Base-by-base conservation (phyloP, 2,113 vertebrate genomes). In the Corapipo altera region DNA sequence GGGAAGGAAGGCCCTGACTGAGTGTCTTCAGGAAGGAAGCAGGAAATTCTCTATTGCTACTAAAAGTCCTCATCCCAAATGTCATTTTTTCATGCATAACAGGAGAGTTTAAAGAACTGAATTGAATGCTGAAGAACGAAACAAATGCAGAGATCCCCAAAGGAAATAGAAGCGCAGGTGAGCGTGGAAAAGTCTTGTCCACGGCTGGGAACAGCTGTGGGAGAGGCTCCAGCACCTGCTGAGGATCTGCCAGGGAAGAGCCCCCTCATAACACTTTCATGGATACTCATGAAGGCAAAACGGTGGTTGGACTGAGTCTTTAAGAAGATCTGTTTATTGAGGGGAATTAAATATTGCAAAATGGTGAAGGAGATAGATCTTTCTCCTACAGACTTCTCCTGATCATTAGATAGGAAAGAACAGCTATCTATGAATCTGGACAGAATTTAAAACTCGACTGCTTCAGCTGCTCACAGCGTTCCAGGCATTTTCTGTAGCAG, bases 231-330 rank as follows among this genome's bases (percentile, higher is more conserved):
- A 11, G 62, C n/a, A 15, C 1, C 0, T 3, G 24, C 0, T 11
- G 48, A 46, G 43, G 30, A 19, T 30, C 11, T 12, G 23, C 41
- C 0, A 0, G 33, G 72, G 15, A 39, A 28, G 10, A 8, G 5
- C 8, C 70, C 54, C 37, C 8, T 33, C 6, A 1, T 0, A 6
- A 27, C 3, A 2, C 20, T 41, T 18, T 15, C 13, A 6, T 6
- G 13, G 37, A 3, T 23, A 1, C 27, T 67, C 0, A 0, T 8
- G 8, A 69, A 28, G 24, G 41, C 24, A 43, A 61, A 35, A 51
- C 3, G 1, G 3, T 8, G 17, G 5, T 17, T 37, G 62, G 18
- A 15, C 3, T 23, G 14, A 43, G 12, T 14, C 43, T 82, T 9
- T 8, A 8, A 62, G 51, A n/a, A 28, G 18, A 77, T 15, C n/a